These are phyloP conservation scores for Leptinotarsa rubiginosa DNA, from an alignment of 2,888 invertebrate genomes.

Conservation along the genomic window DNA sequence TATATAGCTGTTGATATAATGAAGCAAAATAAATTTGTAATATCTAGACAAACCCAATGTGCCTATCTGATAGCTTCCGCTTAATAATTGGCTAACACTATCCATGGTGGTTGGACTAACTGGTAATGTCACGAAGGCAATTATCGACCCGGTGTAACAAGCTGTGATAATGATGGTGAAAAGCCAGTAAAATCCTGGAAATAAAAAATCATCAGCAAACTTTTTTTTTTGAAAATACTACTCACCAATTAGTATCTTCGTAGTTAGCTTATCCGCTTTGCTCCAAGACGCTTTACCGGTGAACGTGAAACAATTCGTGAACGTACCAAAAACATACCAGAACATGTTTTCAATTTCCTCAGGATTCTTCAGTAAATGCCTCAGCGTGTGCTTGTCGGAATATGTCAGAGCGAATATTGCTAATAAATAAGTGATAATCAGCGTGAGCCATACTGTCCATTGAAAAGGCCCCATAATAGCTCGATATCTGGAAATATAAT, in stretches of 20 bases:
- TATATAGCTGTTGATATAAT: too few species aligned
- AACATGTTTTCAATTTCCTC: conserved; percentile 86
- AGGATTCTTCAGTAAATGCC: conserved; percentile 75
- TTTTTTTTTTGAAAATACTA: background rate
- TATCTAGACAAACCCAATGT: conserved; percentile 72
- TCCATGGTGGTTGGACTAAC: conserved; percentile 81
- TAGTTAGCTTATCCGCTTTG: conserved; percentile 76
- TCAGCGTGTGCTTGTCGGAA: conserved; percentile 77
- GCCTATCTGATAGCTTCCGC: conserved; percentile 77
- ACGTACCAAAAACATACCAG: conserved; percentile 89
- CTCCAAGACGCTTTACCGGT: conserved; percentile 78
- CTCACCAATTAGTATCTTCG: conserved; percentile 78
- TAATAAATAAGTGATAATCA: conserved; percentile 78
- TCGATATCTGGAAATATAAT: conserved; percentile 72
- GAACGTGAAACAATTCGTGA: conserved; percentile 84
- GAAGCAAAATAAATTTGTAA: background rate
- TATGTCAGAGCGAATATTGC: conserved; percentile 81
- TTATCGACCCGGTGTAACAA: conserved; percentile 86
- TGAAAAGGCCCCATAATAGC: conserved; percentile 87
- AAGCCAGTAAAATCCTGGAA: conserved; percentile 82
- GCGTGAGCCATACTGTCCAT: conserved; percentile 82
- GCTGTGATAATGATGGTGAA: conserved; percentile 87
- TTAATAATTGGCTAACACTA: conserved; percentile 74
- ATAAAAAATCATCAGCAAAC: conserved; percentile 3
- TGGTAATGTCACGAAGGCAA: conserved; percentile 85